These are phyloP conservation scores for Drosophila sordidula DNA, from an alignment of 2,888 invertebrate genomes.

Conservation along the genomic window DNA sequence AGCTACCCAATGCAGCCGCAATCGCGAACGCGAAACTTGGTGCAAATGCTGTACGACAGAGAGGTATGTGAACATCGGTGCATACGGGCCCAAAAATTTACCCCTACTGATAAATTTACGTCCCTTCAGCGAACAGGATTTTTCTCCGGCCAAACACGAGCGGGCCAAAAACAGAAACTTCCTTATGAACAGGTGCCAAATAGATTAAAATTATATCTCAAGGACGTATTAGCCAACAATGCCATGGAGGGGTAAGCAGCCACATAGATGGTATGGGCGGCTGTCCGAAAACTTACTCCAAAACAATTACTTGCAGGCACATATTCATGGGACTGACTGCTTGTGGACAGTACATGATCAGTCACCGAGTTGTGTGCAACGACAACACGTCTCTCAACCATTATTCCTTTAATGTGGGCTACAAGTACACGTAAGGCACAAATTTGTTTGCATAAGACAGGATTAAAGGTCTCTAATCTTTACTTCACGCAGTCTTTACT, in stretches of 20 bases:
- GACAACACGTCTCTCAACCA: constrained; percentile 86
- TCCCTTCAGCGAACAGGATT: constrained; percentile 86
- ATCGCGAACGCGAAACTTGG: constrained; percentile 70
- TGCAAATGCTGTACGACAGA: constrained; percentile 77
- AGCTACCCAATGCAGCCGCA: constrained; percentile 35
- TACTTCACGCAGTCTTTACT: constrained; percentile 80
- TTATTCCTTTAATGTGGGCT: constrained; percentile 87
- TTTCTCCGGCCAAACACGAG: constrained; percentile 86
- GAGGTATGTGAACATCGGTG: constrained; percentile 64
- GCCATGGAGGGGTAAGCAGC: constrained; percentile 85
- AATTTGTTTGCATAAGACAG: background rate
- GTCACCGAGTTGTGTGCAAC: constrained; percentile 89
- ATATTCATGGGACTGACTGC: constrained; percentile 98
- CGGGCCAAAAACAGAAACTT: constrained; percentile 85
- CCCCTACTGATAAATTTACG: background rate
- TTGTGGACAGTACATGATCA: constrained; percentile 96
- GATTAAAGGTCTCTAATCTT: too few relatives aligned
- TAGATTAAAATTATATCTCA: constrained; percentile 87
- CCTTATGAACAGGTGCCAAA: constrained; percentile 87
- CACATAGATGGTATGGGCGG: background rate
- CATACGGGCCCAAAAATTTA: background rate
- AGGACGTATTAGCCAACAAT: constrained; percentile 87
- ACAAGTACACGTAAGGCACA: constrained; percentile 88
- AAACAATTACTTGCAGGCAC: constrained; percentile 87
- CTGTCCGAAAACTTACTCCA: background rate